phyloP scores from a whole-genome alignment of 2,888 invertebrate species.

The Amiota communis region DNA sequence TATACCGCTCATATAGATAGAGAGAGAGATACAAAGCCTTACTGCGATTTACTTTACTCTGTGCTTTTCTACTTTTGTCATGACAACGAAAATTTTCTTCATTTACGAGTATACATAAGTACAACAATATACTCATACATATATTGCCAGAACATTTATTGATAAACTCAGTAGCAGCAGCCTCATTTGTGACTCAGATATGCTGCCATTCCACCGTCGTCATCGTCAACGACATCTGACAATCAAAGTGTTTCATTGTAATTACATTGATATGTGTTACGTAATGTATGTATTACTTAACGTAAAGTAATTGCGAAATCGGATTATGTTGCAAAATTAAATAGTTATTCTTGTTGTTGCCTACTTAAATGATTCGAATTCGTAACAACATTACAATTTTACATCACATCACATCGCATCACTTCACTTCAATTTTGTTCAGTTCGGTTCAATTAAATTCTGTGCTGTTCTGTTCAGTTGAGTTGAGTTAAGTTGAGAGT shows the following conservation, averaged over 20 bases:
- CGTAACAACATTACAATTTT: too few species aligned
- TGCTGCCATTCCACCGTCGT: not conserved
- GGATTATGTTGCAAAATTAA: slow-evolving; percentile 51
- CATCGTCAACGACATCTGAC: not conserved
- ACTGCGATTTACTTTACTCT: not conserved
- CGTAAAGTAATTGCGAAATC: slow-evolving; percentile 53
- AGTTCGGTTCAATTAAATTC: too few species aligned
- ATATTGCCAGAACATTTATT: slow-evolving; percentile 17
- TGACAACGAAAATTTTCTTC: not conserved
- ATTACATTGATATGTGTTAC: slow-evolving; percentile 24
- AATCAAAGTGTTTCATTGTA: slow-evolving; percentile 37
- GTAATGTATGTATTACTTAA: slow-evolving; percentile 10
- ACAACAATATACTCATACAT: too few species aligned
- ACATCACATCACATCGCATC: not conserved
- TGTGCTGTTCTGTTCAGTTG: too few species aligned
- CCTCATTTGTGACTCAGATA: not conserved
- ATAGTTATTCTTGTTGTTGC: slow-evolving; percentile 1
- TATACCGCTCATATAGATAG: slow-evolving; percentile 45
- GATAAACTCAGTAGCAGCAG: not conserved
- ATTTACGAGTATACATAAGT: too few species aligned
- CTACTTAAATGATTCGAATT: not conserved
- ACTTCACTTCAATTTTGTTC: not conserved
- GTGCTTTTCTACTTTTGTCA: not conserved
- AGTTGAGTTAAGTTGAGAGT: not conserved
- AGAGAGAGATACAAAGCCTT: slow-evolving; percentile 20